phyloP scores from a whole-genome alignment of 2,113 vertebrate species.

The Platichthys flesus region DNA sequence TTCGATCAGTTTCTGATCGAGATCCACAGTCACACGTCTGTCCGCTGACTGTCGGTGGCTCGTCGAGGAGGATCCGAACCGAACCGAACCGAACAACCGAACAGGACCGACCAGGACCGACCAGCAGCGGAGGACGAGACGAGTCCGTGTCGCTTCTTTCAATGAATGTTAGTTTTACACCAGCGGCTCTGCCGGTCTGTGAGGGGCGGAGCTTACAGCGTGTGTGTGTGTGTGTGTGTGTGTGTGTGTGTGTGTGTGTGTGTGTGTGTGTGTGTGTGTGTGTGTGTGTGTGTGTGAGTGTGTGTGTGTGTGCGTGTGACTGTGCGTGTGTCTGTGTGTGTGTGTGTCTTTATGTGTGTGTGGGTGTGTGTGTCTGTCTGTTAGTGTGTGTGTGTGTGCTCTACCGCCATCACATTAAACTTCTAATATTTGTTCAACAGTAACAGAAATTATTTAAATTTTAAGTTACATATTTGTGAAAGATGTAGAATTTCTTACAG shows the following conservation, averaged over 20 bases:
- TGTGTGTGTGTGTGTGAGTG: too few species aligned
- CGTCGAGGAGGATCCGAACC: neutral
- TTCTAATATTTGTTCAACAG: too few species aligned
- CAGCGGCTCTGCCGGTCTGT: constrained; percentile 15
- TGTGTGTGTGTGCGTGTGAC: too few species aligned
- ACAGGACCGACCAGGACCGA: neutral
- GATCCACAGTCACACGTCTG: neutral
- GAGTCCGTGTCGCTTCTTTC: constrained; percentile 1
- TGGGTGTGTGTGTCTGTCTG: too few species aligned
- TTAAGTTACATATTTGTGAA: too few species aligned
- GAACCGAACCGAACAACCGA: too few species aligned
- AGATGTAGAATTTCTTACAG: too few species aligned
- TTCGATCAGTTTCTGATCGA: neutral
- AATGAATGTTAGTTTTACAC: constrained; percentile 41
- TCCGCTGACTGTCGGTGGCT: constrained; percentile 14
- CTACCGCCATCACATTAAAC: too few species aligned
- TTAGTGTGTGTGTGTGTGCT: too few species aligned
- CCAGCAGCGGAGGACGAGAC: neutral
- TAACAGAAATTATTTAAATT: too few species aligned
- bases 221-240: neutral
- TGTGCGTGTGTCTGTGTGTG: neutral
- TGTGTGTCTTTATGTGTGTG: too few species aligned
- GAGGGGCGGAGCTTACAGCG: constrained; percentile 54
- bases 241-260: constrained; percentile 3
- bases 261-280: too few species aligned